Evolutionary conservation across 2,888 invertebrate species (phyloP).

Genomic region (Polylopha cassiicola): DNA sequence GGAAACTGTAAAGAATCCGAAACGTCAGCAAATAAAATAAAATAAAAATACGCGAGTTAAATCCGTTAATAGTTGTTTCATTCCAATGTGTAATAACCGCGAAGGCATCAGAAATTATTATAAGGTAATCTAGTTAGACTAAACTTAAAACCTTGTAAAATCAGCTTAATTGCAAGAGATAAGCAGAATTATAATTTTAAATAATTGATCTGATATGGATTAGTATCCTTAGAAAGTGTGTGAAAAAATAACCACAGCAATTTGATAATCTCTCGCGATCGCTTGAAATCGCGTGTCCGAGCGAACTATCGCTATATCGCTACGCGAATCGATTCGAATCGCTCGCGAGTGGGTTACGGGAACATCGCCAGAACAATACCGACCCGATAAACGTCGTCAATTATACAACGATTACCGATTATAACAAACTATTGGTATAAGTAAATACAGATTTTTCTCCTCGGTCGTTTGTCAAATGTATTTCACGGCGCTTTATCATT

Average conservation of each 20-base stretch:
- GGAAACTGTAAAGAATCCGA: too few relatives aligned
- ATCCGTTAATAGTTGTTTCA: too few relatives aligned
- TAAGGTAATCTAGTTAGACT: too few relatives aligned
- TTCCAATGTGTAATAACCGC: too few relatives aligned
- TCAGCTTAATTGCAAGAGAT: too few relatives aligned
- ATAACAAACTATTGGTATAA: constrained; percentile 47
- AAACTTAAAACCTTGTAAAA: too few relatives aligned
- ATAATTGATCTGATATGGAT: constrained; percentile 7
- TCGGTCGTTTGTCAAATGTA: constrained; percentile 59
- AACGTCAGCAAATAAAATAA: too few relatives aligned
- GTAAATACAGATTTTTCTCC: constrained; percentile 59
- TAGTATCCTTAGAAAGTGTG: constrained; percentile 27
- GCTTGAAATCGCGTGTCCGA: constrained; percentile 52
- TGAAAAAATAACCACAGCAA: constrained; percentile 27
- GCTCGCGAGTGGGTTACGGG: constrained; percentile 48
- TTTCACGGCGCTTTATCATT: constrained; percentile 58
- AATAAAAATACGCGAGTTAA: too few relatives aligned
- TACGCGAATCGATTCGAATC: constrained; percentile 56
- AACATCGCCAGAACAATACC: constrained; percentile 36
- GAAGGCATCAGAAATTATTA: too few relatives aligned
- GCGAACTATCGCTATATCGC: constrained; percentile 47
- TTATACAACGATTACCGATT: constrained; percentile 64
- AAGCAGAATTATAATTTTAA: too few relatives aligned
- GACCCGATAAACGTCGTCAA: constrained; percentile 47
- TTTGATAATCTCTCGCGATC: constrained; percentile 27